Percentiles rank a stretch among this genome's conserved stretches.
These are phyloP conservation scores for Podocnemis expansa DNA, from an alignment of 2,113 vertebrate genomes.

Conservation along the genomic window DNA sequence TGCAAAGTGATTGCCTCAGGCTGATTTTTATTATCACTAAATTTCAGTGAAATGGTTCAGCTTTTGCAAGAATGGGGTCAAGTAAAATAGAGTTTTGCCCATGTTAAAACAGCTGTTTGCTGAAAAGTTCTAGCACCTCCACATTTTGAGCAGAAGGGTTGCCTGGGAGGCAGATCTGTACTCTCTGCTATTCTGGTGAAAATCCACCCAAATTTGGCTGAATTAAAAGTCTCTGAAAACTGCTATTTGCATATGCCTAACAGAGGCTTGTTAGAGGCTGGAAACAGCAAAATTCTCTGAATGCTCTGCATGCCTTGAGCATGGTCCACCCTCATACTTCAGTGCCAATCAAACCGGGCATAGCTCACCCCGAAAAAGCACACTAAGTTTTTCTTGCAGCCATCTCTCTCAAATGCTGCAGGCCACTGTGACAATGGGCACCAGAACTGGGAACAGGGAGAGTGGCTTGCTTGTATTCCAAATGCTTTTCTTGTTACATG, in stretches of 20 bases:
- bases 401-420: no score
- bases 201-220: not conserved
- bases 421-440: no score
- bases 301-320: not conserved
- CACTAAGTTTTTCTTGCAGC: no score
- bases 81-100: not conserved
- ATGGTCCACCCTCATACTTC: not conserved
- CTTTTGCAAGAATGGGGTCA: not conserved
- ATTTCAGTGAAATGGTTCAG: not conserved
- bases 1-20: not conserved
- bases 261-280: not conserved
- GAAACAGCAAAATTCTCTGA: not conserved
- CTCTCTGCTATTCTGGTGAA: not conserved
- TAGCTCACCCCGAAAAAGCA: no score
- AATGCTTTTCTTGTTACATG: no score
- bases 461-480: no score
- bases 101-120: not conserved
- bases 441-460: no score
- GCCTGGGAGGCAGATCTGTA: not conserved
- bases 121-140: not conserved
- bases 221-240: not conserved
- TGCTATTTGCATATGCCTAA: not conserved
- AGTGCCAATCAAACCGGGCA: no score
- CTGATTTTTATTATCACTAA: not conserved
- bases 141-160: not conserved